These are phyloP conservation scores for Tenthredo livida DNA, from an alignment of 2,888 invertebrate species.

Conservation along the genomic window DNA sequence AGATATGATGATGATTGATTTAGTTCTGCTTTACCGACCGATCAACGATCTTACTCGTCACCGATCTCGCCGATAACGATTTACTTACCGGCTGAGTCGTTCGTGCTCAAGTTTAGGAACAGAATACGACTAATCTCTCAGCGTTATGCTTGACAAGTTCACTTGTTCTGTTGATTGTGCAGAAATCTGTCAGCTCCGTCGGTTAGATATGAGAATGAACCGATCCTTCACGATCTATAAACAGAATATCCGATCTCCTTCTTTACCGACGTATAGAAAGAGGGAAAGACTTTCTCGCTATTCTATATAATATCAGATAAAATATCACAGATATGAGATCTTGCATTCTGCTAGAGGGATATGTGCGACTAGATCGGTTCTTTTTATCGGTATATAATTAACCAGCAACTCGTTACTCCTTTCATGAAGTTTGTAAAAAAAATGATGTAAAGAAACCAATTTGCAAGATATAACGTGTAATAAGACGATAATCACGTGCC, in stretches of 20 bases:
- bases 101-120: neutral
- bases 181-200: neutral
- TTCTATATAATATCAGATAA: too few relatives aligned
- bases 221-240: neutral
- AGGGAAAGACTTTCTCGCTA: neutral
- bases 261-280: neutral
- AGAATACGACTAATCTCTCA: neutral
- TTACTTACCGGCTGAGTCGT: neutral
- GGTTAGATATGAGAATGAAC: neutral
- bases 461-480: conserved; percentile 10
- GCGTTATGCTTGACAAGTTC: neutral
- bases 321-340: neutral
- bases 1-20: neutral
- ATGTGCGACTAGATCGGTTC: neutral
- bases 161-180: neutral
- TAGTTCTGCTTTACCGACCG: neutral
- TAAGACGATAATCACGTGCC: conserved; percentile 31
- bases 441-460: conserved; percentile 3
- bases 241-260: neutral
- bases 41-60: neutral
- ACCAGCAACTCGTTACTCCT: neutral
- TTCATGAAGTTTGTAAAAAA: neutral
- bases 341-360: neutral
- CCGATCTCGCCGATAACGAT: neutral
- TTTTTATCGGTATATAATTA: neutral